Conservation (phyloP, 2,113 vertebrate species). For the Dromaius novaehollandiae region DNA sequence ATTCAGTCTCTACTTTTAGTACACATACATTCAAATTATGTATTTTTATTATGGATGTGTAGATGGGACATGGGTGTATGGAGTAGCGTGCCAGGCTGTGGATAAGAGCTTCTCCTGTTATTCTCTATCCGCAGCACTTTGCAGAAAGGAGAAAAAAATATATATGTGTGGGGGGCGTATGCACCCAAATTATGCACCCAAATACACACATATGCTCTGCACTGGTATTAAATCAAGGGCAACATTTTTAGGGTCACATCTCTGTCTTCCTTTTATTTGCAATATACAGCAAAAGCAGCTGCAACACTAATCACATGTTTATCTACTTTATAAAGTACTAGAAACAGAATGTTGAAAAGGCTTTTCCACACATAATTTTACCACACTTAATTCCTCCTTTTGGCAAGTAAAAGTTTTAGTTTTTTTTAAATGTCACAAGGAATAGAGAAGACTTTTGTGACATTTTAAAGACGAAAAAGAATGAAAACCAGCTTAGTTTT, state of each 20-base stretch:
- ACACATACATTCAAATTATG: rapidly evolving
- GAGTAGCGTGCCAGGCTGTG: not conserved
- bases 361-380: not conserved
- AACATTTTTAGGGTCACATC: not conserved
- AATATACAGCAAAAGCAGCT: not conserved
- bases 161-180: not conserved
- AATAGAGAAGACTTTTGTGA: not conserved
- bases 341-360: not conserved
- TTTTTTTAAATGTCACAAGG: not conserved
- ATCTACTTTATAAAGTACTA: not conserved
- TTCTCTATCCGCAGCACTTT: not conserved
- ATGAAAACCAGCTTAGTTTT: not conserved
- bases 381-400: not conserved
- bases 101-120: not conserved
- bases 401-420: not conserved
- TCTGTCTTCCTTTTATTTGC: rapidly evolving
- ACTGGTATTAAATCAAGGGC: not conserved
- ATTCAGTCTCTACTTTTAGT: not conserved
- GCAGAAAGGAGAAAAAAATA: not conserved
- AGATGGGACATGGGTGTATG: rapidly evolving
- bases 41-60: not conserved
- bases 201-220: not conserved
- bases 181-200: not conserved
- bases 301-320: not conserved
- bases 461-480: not conserved